phyloP scores from a whole-genome alignment of 2,888 invertebrate genomes.

The Gandaritis pyraliata region DNA sequence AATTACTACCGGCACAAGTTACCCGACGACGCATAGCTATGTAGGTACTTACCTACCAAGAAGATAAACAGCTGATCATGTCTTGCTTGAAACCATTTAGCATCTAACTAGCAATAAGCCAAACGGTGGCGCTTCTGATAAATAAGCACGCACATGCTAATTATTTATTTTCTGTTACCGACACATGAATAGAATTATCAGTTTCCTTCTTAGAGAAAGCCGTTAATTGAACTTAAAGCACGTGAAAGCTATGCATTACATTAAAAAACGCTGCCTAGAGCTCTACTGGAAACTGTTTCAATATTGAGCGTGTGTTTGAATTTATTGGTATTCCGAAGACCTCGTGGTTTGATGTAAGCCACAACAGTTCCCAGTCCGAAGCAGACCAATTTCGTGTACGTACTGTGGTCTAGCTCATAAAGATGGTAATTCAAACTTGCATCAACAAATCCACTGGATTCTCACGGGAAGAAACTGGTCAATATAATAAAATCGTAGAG shows the following conservation, averaged over 20 bases:
- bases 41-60: slow-evolving; percentile 9
- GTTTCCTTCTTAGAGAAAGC: slow-evolving; percentile 15
- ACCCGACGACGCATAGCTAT: slow-evolving; percentile 25
- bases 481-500: slow-evolving; percentile 44
- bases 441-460: slow-evolving; percentile 45
- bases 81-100: slow-evolving; percentile 21
- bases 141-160: slow-evolving; percentile 57
- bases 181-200: slow-evolving; percentile 44
- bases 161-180: slow-evolving; percentile 58
- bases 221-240: neutral
- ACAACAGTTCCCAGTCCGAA: too few species aligned
- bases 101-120: slow-evolving; percentile 32
- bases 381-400: too few species aligned
- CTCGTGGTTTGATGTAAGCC: too few species aligned
- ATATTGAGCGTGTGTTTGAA: too few species aligned
- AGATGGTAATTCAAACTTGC: slow-evolving; percentile 33
- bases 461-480: slow-evolving; percentile 49
- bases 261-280: neutral
- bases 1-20: slow-evolving; percentile 36
- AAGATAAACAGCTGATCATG: slow-evolving; percentile 11
- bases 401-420: slow-evolving; percentile 20
- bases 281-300: too few species aligned
- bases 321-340: too few species aligned
- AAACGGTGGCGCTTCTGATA: slow-evolving; percentile 49
- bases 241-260: neutral